phyloP scores from a whole-genome alignment of 1,140 invertebrate genomes.

The Sitodiplosis mosellana region DNA sequence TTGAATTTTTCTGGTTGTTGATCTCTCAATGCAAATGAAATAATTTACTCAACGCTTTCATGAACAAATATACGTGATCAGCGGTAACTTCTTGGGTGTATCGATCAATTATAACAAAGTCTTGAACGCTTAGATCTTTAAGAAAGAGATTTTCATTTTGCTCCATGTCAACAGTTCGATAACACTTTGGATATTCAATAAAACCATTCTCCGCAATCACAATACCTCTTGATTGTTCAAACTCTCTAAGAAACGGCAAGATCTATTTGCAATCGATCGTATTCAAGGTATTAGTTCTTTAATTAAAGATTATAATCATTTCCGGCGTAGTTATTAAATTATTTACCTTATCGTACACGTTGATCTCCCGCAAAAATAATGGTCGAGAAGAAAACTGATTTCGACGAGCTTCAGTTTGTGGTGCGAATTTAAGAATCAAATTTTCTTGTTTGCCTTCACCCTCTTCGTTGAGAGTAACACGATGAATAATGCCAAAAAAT shows the following conservation, averaged over 20 bases:
- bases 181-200: constrained; percentile 9
- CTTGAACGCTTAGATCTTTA: constrained; percentile 21
- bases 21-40: constrained; percentile 18
- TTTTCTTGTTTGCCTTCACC: not conserved
- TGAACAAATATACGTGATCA: constrained; percentile 15
- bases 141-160: constrained; percentile 20
- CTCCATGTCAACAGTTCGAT: constrained; percentile 10
- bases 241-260: constrained; percentile 11
- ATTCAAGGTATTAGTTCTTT: not conserved
- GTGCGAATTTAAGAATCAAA: constrained; percentile 1
- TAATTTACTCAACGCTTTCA: constrained; percentile 21
- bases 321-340: no score
- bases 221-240: constrained; percentile 9
- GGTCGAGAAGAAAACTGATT: not conserved
- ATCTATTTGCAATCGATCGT: no score
- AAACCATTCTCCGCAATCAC: constrained; percentile 6
- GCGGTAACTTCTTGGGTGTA: constrained; percentile 18
- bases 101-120: constrained; percentile 15
- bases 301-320: no score
- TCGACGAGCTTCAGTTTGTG: not conserved
- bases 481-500: not conserved
- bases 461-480: not conserved
- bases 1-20: constrained; percentile 14
- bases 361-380: constrained; percentile 9
- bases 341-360: constrained; percentile 10